phyloP scores from a whole-genome alignment of 1,140 invertebrate genomes.

The Zaprionus kolodkinae region DNA sequence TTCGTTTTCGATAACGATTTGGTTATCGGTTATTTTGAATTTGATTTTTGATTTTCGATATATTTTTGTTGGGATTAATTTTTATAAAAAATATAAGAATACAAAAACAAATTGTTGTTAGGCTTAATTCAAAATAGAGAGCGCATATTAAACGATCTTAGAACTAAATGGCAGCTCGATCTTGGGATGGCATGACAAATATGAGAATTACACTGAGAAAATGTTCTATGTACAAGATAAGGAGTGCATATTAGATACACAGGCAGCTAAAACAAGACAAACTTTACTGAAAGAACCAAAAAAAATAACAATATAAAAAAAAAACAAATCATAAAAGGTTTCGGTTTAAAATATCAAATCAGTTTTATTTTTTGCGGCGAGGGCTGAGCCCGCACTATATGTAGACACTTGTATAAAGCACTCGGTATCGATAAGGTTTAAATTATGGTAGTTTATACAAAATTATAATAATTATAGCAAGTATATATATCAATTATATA shows the following conservation, averaged over 20 bases:
- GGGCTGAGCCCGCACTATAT: slow-evolving; percentile 34
- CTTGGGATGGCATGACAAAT: slow-evolving; percentile 2
- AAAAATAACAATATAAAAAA: slow-evolving; percentile 29
- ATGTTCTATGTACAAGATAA: slow-evolving; percentile 26
- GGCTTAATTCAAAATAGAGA: slow-evolving; percentile 42
- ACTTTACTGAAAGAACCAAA: slow-evolving; percentile 11
- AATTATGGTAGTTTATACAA: slow-evolving; percentile 48
- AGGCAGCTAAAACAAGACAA: slow-evolving; percentile 6
- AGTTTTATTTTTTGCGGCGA: slow-evolving; percentile 61
- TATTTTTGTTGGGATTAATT: slow-evolving; percentile 26
- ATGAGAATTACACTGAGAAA: slow-evolving; percentile 68
- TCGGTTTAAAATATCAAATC: slow-evolving; percentile 46
- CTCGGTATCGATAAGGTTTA: slow-evolving; percentile 26
- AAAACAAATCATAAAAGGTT: slow-evolving; percentile 34
- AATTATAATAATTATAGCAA: slow-evolving; percentile 35
- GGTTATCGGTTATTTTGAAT: slow-evolving; percentile 13
- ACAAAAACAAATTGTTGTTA: slow-evolving; percentile 58
- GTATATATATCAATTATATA: slow-evolving; percentile 25
- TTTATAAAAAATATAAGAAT: slow-evolving; percentile 52
- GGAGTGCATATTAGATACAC: slow-evolving; percentile 20
- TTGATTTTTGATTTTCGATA: slow-evolving; percentile 29
- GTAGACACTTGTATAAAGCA: slow-evolving; percentile 45
- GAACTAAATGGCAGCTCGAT: slow-evolving; percentile 24
- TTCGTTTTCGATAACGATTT: slow-evolving; percentile 30
- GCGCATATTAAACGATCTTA: slow-evolving; percentile 49